phyloP scores from a whole-genome alignment of 2,113 vertebrate genomes.

The Anhinga rufa region DNA sequence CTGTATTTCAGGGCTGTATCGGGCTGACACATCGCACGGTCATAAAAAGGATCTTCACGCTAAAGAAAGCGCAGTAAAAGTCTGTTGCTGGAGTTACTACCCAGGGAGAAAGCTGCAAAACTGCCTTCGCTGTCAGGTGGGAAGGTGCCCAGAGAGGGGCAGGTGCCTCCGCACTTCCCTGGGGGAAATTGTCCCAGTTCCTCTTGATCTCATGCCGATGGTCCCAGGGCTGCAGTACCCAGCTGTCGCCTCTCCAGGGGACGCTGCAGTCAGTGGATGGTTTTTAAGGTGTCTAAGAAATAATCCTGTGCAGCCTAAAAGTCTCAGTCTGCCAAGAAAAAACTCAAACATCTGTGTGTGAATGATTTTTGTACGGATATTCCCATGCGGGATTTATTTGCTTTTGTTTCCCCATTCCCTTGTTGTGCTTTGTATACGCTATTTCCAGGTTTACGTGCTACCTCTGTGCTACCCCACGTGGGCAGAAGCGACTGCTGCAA shows the following conservation, averaged over 20 bases:
- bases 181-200: background rate
- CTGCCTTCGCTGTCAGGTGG: background rate
- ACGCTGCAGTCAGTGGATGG: background rate
- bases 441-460: background rate
- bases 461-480: background rate
- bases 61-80: background rate
- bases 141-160: background rate
- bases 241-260: background rate
- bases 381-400: background rate
- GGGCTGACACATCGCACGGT: background rate
- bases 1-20: background rate
- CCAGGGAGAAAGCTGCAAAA: background rate
- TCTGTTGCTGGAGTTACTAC: slow-evolving; percentile 16
- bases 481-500: background rate
- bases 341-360: background rate
- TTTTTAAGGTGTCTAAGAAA: background rate
- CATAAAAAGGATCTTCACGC: background rate
- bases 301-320: background rate
- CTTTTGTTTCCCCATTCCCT: background rate
- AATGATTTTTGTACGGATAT: background rate
- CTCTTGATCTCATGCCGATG: background rate
- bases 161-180: background rate
- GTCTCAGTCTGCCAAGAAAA: background rate
- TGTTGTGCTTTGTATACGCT: background rate
- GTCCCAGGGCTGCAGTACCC: background rate